Evolutionary conservation across 1,140 invertebrate genomes (phyloP).

Genomic region (Trachymyrmex cornetzi): DNA sequence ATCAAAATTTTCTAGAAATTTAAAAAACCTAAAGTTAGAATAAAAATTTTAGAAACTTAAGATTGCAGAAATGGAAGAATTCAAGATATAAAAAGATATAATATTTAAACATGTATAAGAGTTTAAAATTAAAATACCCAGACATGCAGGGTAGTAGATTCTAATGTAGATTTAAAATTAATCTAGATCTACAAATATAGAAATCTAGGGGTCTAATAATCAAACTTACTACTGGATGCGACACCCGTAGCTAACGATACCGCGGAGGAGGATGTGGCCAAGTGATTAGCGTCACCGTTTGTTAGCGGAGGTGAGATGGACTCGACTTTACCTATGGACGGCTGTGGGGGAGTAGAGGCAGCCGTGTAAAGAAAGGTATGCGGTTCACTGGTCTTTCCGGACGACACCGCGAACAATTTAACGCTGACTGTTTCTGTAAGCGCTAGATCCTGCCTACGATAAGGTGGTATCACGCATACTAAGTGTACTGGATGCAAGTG

Average conservation of each 20-base stretch:
- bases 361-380: slow-evolving; percentile 95
- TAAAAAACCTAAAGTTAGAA: background rate
- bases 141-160: background rate
- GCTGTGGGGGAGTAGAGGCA: slow-evolving; percentile 78
- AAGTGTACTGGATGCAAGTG: slow-evolving; percentile 96
- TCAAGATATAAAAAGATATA: background rate
- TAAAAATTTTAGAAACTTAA: slow-evolving; percentile 2
- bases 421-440: slow-evolving; percentile 90
- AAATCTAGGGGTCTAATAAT: background rate
- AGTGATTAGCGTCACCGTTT: slow-evolving; percentile 88
- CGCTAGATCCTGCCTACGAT: slow-evolving; percentile 87
- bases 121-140: background rate
- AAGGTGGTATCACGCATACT: slow-evolving; percentile 95
- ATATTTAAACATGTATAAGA: background rate
- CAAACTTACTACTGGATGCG: slow-evolving; percentile 70
- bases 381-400: slow-evolving; percentile 95
- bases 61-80: background rate
- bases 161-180: background rate
- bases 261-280: slow-evolving; percentile 69
- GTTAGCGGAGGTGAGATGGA: slow-evolving; percentile 65
- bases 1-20: background rate
- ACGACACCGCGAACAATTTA: slow-evolving; percentile 94
- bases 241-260: slow-evolving; percentile 71
- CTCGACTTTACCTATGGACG: slow-evolving; percentile 81
- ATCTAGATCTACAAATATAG: background rate